Conservation (phyloP, 2,888 invertebrate species). For the Disparrhopalites patrizii region DNA sequence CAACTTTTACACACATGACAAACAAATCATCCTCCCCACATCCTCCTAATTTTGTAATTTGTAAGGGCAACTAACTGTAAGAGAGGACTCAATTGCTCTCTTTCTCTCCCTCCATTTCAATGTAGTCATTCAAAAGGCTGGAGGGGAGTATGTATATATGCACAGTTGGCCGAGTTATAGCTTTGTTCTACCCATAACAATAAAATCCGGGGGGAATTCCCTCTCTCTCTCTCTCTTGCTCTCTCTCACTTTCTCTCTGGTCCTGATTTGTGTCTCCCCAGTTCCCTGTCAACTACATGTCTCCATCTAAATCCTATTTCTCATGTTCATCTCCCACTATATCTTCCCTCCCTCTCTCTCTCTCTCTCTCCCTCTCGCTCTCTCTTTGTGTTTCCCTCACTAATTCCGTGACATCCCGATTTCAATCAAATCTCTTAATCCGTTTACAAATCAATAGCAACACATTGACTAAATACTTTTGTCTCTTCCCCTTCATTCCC, state of each 20-base stretch:
- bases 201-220: too few relatives aligned
- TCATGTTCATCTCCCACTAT: background rate
- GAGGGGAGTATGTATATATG: too few relatives aligned
- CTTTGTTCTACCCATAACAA: too few relatives aligned
- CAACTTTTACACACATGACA: slow-evolving; percentile 10
- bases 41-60: slow-evolving; percentile 23
- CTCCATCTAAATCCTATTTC: background rate
- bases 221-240: background rate
- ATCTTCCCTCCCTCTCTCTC: background rate
- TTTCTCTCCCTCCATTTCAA: too few relatives aligned
- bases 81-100: slow-evolving; percentile 17
- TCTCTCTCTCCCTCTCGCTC: too few relatives aligned
- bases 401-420: slow-evolving; percentile 1
- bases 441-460: slow-evolving; percentile 4
- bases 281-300: background rate
- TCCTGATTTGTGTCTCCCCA: too few relatives aligned
- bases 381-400: background rate
- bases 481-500: too few relatives aligned
- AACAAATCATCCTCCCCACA: slow-evolving; percentile 24
- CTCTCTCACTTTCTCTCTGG: background rate
- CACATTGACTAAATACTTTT: too few relatives aligned
- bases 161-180: too few relatives aligned
- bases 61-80: slow-evolving; percentile 18
- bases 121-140: too few relatives aligned
- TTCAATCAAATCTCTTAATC: slow-evolving; percentile 6